phyloP scores from a whole-genome alignment of 2,797 vertebrate genomes.

The Cyprinella venusta region DNA sequence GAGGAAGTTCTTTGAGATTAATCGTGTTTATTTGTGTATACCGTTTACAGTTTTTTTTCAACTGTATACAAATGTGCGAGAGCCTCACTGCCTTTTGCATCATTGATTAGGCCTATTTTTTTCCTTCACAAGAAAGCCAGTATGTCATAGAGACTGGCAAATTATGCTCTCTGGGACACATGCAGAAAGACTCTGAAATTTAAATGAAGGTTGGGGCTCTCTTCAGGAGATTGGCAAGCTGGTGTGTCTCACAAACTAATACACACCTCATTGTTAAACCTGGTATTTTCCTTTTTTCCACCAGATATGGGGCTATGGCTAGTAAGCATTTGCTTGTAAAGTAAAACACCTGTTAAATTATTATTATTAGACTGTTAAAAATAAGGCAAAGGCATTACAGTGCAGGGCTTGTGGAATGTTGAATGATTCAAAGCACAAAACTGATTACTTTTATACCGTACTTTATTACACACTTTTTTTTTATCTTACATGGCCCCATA shows the following conservation, averaged over 20 bases:
- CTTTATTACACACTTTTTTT: slow-evolving; percentile 6
- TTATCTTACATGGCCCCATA: not conserved
- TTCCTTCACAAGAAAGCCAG: slow-evolving; percentile 33
- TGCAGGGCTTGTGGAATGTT: not conserved
- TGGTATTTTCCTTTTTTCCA: not conserved
- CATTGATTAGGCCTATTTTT: slow-evolving; percentile 42
- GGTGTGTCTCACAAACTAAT: slow-evolving; percentile 26
- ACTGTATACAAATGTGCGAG: slow-evolving; percentile 8
- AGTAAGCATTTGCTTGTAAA: not conserved
- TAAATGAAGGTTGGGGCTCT: slow-evolving; percentile 61
- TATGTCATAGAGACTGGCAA: slow-evolving; percentile 45
- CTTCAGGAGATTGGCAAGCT: slow-evolving; percentile 29
- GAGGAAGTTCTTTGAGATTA: slow-evolving; percentile 41
- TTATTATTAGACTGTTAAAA: slow-evolving; percentile 14
- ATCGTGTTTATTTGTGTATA: slow-evolving; percentile 27
- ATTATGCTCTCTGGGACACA: slow-evolving; percentile 62
- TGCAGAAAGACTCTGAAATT: slow-evolving; percentile 45
- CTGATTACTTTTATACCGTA: not conserved
- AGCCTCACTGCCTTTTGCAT: slow-evolving; percentile 36
- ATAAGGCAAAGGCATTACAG: not conserved
- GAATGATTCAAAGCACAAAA: not conserved
- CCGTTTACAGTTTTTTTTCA: slow-evolving; percentile 21
- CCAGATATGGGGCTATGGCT: not conserved
- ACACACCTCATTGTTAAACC: slow-evolving; percentile 31
- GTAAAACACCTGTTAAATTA: slow-evolving; percentile 1